A percentile compares a stretch with the other conserved stretches of the same genome.
phyloP scores from a whole-genome alignment of 2,113 vertebrate species.

The Embiotoca jacksoni region DNA sequence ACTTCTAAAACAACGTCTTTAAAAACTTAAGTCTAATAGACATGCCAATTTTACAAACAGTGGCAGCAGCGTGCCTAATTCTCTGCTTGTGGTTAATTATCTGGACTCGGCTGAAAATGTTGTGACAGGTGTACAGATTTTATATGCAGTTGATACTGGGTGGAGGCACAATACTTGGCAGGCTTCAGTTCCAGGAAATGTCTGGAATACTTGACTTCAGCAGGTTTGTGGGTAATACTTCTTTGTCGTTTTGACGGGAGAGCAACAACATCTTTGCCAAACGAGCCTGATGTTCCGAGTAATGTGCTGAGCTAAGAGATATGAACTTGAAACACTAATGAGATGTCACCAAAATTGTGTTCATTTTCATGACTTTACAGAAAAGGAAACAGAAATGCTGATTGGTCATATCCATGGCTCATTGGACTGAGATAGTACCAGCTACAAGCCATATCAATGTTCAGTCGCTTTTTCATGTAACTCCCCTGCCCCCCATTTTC shows the following conservation, averaged over 20 bases:
- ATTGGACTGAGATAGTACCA: slow-evolving; percentile 46
- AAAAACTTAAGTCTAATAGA: too few relatives aligned
- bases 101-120: slow-evolving; percentile 1
- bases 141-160: background rate
- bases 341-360: slow-evolving; percentile 49
- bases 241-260: slow-evolving; percentile 12
- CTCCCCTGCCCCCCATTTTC: slow-evolving; percentile 23
- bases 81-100: background rate
- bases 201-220: slow-evolving; percentile 14
- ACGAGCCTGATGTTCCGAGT: slow-evolving; percentile 39
- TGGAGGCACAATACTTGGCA: background rate
- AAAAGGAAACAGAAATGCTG: slow-evolving; percentile 48
- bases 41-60: too few relatives aligned
- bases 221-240: slow-evolving; percentile 23
- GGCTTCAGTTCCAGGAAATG: background rate
- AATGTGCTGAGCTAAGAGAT: slow-evolving; percentile 64
- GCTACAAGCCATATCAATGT: slow-evolving; percentile 20
- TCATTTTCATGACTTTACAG: slow-evolving; percentile 47
- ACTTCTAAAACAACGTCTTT: too few relatives aligned
- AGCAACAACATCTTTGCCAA: slow-evolving; percentile 17
- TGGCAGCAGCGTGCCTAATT: too few relatives aligned
- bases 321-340: slow-evolving; percentile 55
- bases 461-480: slow-evolving; percentile 41
- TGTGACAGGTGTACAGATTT: background rate
- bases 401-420: slow-evolving; percentile 56